These are phyloP conservation scores for Tragelaphus buxtoni DNA, from an alignment of 2,113 vertebrate species.

Conservation along the genomic window DNA sequence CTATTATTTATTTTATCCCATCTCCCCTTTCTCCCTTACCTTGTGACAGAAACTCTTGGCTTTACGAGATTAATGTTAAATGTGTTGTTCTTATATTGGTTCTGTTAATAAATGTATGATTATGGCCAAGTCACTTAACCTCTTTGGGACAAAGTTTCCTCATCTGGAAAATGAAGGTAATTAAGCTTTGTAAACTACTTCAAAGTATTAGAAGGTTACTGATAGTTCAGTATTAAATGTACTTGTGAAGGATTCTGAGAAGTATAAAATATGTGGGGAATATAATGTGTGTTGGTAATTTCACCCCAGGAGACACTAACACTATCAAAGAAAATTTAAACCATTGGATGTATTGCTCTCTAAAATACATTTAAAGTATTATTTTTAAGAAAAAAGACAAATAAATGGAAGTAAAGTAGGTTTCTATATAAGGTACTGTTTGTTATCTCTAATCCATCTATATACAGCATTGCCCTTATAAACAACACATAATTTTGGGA, in stretches of 20 bases:
- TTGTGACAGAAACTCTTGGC: neutral
- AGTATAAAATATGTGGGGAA: neutral
- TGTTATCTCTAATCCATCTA: neutral
- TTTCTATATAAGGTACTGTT: neutral
- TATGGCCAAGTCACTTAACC: neutral
- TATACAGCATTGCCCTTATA: neutral
- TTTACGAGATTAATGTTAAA: neutral
- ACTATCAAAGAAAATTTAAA: neutral
- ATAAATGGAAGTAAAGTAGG: neutral
- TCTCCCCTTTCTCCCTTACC: rapidly evolving
- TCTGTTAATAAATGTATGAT: neutral
- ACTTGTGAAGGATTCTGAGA: neutral
- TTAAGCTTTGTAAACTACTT: neutral
- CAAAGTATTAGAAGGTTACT: neutral
- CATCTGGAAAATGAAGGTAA: neutral
- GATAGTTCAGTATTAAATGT: neutral
- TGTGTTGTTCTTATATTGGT: neutral
- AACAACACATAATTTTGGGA: neutral
- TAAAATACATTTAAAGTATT: neutral
- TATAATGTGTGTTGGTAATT: neutral
- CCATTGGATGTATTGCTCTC: neutral
- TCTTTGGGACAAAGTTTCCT: neutral
- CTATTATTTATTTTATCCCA: neutral
- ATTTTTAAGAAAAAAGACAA: neutral
- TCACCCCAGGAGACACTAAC: neutral